phyloP scores from a whole-genome alignment of 2,888 invertebrate species.

The Catocala fraxini region DNA sequence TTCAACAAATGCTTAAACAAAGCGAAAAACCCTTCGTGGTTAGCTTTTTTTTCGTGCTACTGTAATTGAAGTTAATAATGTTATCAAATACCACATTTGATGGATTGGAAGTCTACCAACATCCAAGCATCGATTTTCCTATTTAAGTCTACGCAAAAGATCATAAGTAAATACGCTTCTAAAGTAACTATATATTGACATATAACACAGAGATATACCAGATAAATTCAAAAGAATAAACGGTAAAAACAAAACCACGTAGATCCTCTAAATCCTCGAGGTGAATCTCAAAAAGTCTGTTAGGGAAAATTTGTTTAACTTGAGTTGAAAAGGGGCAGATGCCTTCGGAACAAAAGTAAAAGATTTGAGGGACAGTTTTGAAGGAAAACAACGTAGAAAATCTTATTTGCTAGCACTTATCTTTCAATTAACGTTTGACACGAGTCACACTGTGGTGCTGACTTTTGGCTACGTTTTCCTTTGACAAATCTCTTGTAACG shows the following conservation, averaged over 20 bases:
- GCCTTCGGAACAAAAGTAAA: constrained; percentile 71
- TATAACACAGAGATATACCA: constrained; percentile 39
- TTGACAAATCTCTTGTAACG: constrained; percentile 33
- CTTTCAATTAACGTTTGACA: constrained; percentile 73
- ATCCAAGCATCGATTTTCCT: background rate
- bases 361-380: constrained; percentile 73
- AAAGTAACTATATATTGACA: constrained; percentile 21
- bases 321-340: constrained; percentile 78
- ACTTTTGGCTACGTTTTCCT: constrained; percentile 33
- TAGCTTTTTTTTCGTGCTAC: too few species aligned
- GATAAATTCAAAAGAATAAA: constrained; percentile 62
- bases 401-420: constrained; percentile 73
- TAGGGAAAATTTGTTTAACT: constrained; percentile 83
- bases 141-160: background rate
- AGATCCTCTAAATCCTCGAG: constrained; percentile 79
- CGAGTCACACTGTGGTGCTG: constrained; percentile 28
- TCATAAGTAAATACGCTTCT: background rate
- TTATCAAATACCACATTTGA: too few species aligned
- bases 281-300: constrained; percentile 80
- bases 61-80: too few species aligned
- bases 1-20: background rate
- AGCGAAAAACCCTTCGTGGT: too few species aligned
- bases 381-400: constrained; percentile 67
- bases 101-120: background rate
- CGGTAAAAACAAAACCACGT: constrained; percentile 76